Conservation (phyloP, 2,797 vertebrate genomes). For the Darevskia nairensis region DNA sequence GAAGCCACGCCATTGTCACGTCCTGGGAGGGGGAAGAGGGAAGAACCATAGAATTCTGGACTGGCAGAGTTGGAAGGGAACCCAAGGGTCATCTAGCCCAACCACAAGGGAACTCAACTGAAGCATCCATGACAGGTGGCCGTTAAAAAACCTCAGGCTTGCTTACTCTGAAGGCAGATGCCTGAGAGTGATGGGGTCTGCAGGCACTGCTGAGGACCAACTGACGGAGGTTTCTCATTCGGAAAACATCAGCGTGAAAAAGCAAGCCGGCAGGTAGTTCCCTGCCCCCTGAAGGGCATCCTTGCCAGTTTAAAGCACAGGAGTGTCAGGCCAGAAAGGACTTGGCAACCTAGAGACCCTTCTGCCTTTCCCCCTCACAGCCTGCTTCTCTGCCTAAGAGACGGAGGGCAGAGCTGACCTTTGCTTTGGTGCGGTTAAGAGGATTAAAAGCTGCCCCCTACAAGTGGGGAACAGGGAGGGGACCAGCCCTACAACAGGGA, state of each 20-base stretch:
- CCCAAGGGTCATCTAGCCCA: too few relatives aligned
- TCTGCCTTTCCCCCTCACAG: accelerated
- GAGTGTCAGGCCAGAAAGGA: not conserved
- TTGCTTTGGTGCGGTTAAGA: not conserved
- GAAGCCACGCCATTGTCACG: not conserved
- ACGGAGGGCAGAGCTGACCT: slow-evolving; percentile 31
- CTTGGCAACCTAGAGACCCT: not conserved
- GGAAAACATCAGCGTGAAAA: too few relatives aligned
- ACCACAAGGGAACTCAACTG: too few relatives aligned
- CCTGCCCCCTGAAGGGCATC: too few relatives aligned
- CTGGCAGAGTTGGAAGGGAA: too few relatives aligned
- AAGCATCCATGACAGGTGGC: too few relatives aligned
- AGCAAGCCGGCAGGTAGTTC: too few relatives aligned
- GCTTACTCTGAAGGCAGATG: too few relatives aligned
- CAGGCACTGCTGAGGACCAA: too few relatives aligned
- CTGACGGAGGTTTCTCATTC: too few relatives aligned
- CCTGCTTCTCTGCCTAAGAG: slow-evolving; percentile 36
- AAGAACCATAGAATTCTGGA: not conserved
- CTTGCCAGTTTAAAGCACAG: not conserved
- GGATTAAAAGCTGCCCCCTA: not conserved
- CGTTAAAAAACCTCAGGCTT: too few relatives aligned
- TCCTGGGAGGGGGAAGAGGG: not conserved
- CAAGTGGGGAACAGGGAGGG: not conserved
- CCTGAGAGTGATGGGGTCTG: too few relatives aligned
- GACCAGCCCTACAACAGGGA: not conserved